A percentile compares a stretch with the other conserved stretches of the same genome.
Conservation (phyloP, 2,888 invertebrate species). For the Nebria salina region DNA sequence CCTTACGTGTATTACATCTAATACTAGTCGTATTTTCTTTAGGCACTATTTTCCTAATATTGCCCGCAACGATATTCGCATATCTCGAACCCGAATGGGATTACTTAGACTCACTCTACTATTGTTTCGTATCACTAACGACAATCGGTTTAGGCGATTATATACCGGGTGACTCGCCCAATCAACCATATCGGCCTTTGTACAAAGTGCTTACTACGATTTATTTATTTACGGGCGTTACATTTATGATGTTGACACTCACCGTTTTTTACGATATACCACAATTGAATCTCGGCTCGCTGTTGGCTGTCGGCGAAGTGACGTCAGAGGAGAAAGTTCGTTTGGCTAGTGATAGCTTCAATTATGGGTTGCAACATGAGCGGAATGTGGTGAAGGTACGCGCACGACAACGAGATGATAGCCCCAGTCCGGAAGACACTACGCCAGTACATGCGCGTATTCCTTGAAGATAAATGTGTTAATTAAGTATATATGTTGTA, state of each 20-base stretch:
- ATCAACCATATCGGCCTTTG: constrained; percentile 78
- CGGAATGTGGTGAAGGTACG: constrained; percentile 58
- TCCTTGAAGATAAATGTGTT: constrained; percentile 11
- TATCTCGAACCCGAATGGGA: constrained; percentile 84
- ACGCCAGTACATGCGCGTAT: constrained; percentile 68
- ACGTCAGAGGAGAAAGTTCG: constrained; percentile 71
- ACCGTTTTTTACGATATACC: constrained; percentile 91
- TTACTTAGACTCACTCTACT: constrained; percentile 87
- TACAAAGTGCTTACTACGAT: constrained; percentile 86
- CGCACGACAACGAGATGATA: constrained; percentile 72
- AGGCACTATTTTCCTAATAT: constrained; percentile 72
- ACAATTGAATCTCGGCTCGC: constrained; percentile 82
- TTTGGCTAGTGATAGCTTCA: constrained; percentile 61
- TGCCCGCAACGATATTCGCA: constrained; percentile 81
- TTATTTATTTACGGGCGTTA: constrained; percentile 82
- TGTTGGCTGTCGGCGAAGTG: constrained; percentile 72
- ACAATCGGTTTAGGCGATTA: constrained; percentile 91
- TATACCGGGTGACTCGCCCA: constrained; percentile 83
- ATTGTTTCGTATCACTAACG: constrained; percentile 90
- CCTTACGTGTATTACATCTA: constrained; percentile 81
- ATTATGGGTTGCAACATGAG: constrained; percentile 59
- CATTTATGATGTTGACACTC: constrained; percentile 84
- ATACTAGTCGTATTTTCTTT: constrained; percentile 69
- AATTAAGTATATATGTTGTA: background rate
- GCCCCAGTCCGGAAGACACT: constrained; percentile 76